Evolutionary conservation across 2,888 invertebrate species (phyloP).

Genomic region (Phania funesta): DNA sequence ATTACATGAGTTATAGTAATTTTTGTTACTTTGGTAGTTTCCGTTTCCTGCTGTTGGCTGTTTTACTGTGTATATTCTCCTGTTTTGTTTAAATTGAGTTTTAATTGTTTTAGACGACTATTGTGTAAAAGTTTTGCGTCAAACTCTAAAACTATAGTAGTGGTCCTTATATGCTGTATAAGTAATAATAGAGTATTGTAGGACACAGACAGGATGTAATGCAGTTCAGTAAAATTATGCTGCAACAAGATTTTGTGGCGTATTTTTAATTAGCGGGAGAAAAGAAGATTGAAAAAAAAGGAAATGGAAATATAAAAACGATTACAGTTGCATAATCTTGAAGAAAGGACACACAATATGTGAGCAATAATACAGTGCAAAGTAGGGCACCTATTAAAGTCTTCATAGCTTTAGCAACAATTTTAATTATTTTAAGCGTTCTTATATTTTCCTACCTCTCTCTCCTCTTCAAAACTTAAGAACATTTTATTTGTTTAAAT

Average conservation of each 20-base stretch:
- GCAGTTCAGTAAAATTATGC: conserved; percentile 7
- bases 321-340: too few species aligned
- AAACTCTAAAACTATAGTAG: conserved; percentile 1
- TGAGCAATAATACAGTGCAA: too few species aligned
- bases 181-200: conserved; percentile 5
- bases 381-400: too few species aligned
- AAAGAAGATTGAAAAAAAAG: neutral
- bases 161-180: neutral
- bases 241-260: neutral
- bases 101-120: conserved; percentile 51
- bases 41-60: conserved; percentile 45
- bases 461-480: too few species aligned
- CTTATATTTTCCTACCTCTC: too few species aligned
- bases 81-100: conserved; percentile 35
- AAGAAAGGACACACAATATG: too few species aligned
- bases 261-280: neutral
- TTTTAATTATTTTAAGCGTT: too few species aligned
- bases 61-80: neutral
- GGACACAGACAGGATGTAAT: conserved; percentile 31
- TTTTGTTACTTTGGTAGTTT: conserved; percentile 30
- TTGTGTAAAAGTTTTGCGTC: conserved; percentile 8
- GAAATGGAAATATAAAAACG: neutral
- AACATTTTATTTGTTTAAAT: too few species aligned
- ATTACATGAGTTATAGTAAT: neutral
- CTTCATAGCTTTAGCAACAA: too few species aligned